Percentiles rank a stretch among this genome's conserved stretches.
Conservation (phyloP, 2,113 vertebrate genomes). For the Psammodynastes pulverulentus region DNA sequence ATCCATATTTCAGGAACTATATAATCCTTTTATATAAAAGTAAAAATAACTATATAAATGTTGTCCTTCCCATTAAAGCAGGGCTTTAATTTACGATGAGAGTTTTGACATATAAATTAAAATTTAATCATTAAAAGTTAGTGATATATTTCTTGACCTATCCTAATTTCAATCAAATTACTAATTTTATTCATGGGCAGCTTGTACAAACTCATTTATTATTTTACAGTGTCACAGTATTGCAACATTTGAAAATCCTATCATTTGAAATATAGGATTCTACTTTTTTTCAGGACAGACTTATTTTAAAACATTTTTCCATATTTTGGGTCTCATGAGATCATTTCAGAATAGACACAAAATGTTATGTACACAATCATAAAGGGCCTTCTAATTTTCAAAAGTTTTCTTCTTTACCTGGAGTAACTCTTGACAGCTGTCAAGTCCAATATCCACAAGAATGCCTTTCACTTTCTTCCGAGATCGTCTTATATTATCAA, state of each 20-base stretch:
- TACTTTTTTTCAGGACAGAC: not conserved
- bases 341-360: not conserved
- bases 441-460: conserved; percentile 81
- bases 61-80: not conserved
- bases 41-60: not conserved
- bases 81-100: not conserved
- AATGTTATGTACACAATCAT: not conserved
- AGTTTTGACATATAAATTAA: not conserved
- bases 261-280: not conserved
- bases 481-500: conserved; percentile 82
- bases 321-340: not conserved
- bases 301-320: not conserved
- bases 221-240: not conserved
- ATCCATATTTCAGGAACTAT: not conserved
- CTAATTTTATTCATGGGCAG: not conserved
- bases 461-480: conserved; percentile 84
- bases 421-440: conserved; percentile 78
- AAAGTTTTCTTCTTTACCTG: conserved; percentile 69
- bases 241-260: not conserved
- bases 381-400: not conserved
- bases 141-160: not conserved
- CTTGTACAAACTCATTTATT: not conserved
- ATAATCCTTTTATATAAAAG: not conserved
- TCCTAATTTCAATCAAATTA: not conserved
- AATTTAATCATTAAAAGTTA: not conserved